Evolutionary conservation across 2,888 invertebrate genomes (phyloP), one percentile per base, ranked within the genome.

Genomic region (Chaitophorus viminalis): DNA sequence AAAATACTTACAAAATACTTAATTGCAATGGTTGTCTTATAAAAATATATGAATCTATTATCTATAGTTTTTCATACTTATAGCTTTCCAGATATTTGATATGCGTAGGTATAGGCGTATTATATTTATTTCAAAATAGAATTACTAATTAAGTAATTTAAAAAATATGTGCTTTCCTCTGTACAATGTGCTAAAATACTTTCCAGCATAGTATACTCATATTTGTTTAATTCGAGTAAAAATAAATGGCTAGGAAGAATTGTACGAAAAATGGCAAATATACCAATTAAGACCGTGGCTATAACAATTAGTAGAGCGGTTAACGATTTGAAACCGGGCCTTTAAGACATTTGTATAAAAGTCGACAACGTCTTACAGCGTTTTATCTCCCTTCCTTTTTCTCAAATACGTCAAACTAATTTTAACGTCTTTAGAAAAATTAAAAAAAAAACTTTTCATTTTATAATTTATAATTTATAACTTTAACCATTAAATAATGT

Each of bases 221-320:
- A 76, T 33, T 75, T 31, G 31, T 76, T 65, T 68, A 84, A 84
- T 76, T 84, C 18, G 31, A 52, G 68, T 52, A 75, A 25, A 54
- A 82, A 72, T 31, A 52, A 76, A 46, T 17, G 9, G 68, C 46
- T 17, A 17, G 5, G 18, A 76, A 77, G n/a, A 39, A 65, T 52
- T 36, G 36, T 33, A 39, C 68, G 6, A 68, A 85, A 52, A 36
- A 76, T 33, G 25, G 85, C 25, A 52, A 87, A 65, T 54, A 74
- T 54, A 74, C 81, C 87, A 79, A 87, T 87, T 87, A 75, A 87
- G 74, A 74, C 79, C 54, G 74, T 81, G 65, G 81, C 74, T 65
- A 77, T 52, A 74, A 74, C 81, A 87, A 87, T 87, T 87, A 87
- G 81, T 74, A 39, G 81, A 79, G 74, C 74, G 74, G 74, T 74